phyloP scores from a whole-genome alignment of 2,113 vertebrate genomes.

The Poeciliopsis retropinna region DNA sequence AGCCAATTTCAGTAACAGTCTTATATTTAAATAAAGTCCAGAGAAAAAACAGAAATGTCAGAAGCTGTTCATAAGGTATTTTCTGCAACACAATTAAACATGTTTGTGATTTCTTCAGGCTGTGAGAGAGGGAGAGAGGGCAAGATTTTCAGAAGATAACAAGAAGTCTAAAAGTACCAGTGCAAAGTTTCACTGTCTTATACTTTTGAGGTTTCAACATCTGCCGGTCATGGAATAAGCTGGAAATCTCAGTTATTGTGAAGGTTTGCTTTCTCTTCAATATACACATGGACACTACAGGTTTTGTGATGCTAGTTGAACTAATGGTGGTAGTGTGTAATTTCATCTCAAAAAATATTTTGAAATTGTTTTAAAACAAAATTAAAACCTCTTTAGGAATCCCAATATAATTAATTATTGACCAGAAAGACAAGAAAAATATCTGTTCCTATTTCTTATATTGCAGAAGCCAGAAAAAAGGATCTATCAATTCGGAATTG shows the following conservation, averaged over 20 bases:
- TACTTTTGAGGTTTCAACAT: not conserved
- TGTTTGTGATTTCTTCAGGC: too few relatives aligned
- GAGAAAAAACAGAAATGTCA: too few relatives aligned
- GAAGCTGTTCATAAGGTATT: too few relatives aligned
- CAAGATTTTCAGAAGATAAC: not conserved
- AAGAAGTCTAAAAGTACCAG: not conserved
- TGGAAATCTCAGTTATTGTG: not conserved
- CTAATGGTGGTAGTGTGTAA: too few relatives aligned
- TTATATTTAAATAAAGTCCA: too few relatives aligned
- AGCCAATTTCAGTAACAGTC: too few relatives aligned
- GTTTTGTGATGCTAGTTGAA: too few relatives aligned
- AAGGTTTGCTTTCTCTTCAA: not conserved
- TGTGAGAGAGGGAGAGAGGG: not conserved
- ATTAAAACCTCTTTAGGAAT: too few relatives aligned
- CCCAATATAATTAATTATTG: not conserved
- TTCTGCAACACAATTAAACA: too few relatives aligned
- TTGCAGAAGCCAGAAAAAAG: not conserved
- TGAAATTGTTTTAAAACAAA: too few relatives aligned
- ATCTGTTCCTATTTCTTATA: not conserved
- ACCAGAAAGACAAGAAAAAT: not conserved
- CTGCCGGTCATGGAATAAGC: not conserved
- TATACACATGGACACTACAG: not conserved
- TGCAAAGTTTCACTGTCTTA: not conserved
- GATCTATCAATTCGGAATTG: not conserved
- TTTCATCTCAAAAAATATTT: too few relatives aligned